These are phyloP conservation scores for Harpagus bidentatus DNA, from an alignment of 2,113 vertebrate genomes.

Conservation along the genomic window DNA sequence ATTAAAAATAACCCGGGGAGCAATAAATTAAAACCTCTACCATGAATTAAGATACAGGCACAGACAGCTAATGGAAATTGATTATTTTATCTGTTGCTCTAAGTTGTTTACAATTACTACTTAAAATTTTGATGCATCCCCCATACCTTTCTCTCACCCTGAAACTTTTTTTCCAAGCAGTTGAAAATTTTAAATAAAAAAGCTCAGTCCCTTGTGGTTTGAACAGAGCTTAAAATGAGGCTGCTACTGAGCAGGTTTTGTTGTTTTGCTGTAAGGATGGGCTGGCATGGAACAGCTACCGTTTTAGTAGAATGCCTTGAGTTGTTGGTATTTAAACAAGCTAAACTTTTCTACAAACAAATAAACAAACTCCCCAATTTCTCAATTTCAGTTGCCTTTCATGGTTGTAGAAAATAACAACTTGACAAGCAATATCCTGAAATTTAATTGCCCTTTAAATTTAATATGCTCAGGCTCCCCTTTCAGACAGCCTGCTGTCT, in stretches of 20 bases:
- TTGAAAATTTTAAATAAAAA: not conserved
- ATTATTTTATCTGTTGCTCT: conserved; percentile 22
- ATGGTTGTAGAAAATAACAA: not conserved
- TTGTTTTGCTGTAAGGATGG: not conserved
- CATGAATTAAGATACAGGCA: not conserved
- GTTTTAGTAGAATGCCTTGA: not conserved
- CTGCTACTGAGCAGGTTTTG: not conserved
- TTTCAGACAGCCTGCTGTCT: conserved; percentile 29
- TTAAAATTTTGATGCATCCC: not conserved
- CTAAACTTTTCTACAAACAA: not conserved
- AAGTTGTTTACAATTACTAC: not conserved
- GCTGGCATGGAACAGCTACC: not conserved
- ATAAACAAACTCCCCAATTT: not conserved
- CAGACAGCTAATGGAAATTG: conserved; percentile 2
- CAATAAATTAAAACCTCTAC: conserved; percentile 2
- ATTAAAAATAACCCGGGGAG: not conserved
- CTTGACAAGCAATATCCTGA: not conserved
- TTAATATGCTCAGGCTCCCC: not conserved
- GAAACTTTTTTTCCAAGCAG: not conserved
- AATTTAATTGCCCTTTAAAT: conserved; percentile 46
- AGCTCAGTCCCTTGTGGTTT: not conserved
- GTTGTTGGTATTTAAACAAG: not conserved
- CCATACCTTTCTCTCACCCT: not conserved
- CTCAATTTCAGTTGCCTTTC: not conserved
- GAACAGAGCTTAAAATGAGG: not conserved